These are phyloP conservation scores for Drosophila mojavensis DNA, from an alignment of 1,140 invertebrate genomes.

Conservation along the genomic window DNA sequence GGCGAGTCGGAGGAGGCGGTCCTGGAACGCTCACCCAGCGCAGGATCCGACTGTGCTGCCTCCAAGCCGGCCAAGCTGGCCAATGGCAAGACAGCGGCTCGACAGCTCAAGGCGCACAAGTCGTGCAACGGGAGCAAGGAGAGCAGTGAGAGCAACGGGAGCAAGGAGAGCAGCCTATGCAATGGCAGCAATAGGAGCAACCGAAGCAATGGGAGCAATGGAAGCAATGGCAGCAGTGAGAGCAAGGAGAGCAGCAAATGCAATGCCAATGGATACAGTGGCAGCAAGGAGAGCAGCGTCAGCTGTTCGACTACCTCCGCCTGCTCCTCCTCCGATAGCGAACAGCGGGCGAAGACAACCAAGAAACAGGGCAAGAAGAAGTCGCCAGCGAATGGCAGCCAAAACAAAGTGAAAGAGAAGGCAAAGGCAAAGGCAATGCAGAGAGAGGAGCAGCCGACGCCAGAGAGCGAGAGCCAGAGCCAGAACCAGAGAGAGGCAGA, in stretches of 20 bases:
- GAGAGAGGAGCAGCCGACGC: neutral
- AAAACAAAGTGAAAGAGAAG: conserved; percentile 30
- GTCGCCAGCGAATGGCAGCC: conserved; percentile 40
- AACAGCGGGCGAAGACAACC: conserved; percentile 50
- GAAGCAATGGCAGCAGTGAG: no score
- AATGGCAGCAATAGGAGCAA: no score
- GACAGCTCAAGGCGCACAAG: conserved; percentile 60
- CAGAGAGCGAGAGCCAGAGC: conserved; percentile 3
- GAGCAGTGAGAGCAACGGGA: conserved; percentile 2
- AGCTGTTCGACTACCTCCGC: conserved; percentile 33
- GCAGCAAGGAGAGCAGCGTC: conserved; percentile 16
- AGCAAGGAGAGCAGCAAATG: conserved; percentile 10
- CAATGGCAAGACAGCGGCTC: conserved; percentile 51
- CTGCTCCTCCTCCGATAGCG: conserved; percentile 62
- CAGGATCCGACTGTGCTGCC: conserved; percentile 61
- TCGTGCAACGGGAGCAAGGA: conserved; percentile 58
- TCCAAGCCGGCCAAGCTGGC: conserved; percentile 20
- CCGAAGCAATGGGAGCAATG: no score
- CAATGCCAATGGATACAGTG: neutral
- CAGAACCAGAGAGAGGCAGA: conserved; percentile 7
- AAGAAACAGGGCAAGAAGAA: conserved; percentile 69
- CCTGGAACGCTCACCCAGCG: conserved; percentile 81
- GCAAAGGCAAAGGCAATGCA: conserved; percentile 18
- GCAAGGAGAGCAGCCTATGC: no score
- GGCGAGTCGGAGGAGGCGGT: conserved; percentile 74